phyloP scores from a whole-genome alignment of 2,113 vertebrate genomes.

The Sander vitreus region DNA sequence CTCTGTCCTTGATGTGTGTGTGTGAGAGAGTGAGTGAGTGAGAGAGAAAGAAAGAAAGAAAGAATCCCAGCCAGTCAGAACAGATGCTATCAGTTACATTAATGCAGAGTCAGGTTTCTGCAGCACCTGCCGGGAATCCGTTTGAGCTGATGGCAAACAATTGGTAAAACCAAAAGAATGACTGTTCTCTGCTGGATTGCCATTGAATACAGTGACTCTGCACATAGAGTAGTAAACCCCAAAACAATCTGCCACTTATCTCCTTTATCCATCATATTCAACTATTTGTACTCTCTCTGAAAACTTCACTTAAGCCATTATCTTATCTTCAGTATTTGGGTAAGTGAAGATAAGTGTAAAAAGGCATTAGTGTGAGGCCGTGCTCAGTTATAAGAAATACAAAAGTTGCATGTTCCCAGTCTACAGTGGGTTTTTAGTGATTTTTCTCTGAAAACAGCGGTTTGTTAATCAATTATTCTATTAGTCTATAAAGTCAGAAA shows the following conservation, averaged over 20 bases:
- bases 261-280: neutral
- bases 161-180: neutral
- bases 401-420: no score
- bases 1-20: no score
- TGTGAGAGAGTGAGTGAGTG: no score
- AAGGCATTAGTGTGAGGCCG: neutral
- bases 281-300: neutral
- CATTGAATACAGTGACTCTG: neutral
- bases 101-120: conserved; percentile 17
- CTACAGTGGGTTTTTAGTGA: no score
- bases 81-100: conserved; percentile 13
- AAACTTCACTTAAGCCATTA: neutral
- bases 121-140: conserved; percentile 14
- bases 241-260: neutral
- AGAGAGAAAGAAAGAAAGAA: no score
- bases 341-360: neutral
- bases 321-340: no score
- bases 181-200: conserved; percentile 1
- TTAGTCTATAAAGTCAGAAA: no score
- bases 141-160: neutral
- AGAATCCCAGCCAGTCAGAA: neutral
- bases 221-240: neutral
- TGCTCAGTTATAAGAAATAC: neutral
- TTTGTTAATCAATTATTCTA: no score
- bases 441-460: no score